These are phyloP conservation scores for Nomada lathburiana DNA, from an alignment of 2,888 invertebrate genomes.

Conservation along the genomic window DNA sequence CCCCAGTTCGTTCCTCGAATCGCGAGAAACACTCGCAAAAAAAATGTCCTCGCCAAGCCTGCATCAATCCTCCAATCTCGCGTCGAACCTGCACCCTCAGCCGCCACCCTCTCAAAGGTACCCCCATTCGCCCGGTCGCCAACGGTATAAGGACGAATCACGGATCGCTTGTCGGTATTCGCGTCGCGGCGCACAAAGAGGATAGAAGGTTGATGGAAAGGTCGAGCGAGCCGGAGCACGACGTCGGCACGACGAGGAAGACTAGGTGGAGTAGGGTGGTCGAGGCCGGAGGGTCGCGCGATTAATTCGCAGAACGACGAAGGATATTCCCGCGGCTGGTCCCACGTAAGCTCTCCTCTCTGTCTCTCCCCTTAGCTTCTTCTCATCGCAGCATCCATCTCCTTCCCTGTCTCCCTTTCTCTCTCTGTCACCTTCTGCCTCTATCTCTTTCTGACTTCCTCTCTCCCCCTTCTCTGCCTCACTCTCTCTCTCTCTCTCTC, in stretches of 20 bases:
- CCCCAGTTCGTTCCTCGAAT: background rate
- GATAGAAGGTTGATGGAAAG: conserved; percentile 71
- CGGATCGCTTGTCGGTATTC: conserved; percentile 68
- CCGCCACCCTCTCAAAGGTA: background rate
- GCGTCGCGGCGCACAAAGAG: conserved; percentile 71
- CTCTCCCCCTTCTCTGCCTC: conserved; percentile 52
- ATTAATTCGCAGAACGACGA: conserved; percentile 80
- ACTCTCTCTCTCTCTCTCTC: conserved; percentile 42
- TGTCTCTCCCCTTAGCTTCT: conserved; percentile 11
- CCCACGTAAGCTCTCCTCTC: conserved; percentile 68
- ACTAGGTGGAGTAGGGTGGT: conserved; percentile 34
- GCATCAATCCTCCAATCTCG: background rate
- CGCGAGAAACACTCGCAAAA: background rate
- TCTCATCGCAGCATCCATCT: conserved; percentile 20
- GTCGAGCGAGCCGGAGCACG: conserved; percentile 63
- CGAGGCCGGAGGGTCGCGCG: conserved; percentile 71
- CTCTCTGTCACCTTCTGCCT: conserved; percentile 36
- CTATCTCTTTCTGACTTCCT: conserved; percentile 42
- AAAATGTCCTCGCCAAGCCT: too few species aligned
- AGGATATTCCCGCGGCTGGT: conserved; percentile 77
- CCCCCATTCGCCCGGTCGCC: conserved; percentile 37
- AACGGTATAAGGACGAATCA: conserved; percentile 68
- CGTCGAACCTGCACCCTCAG: background rate
- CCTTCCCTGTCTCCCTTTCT: conserved; percentile 9
- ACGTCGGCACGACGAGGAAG: conserved; percentile 8